A percentile compares a stretch with the other conserved stretches of the same genome.
These are phyloP conservation scores for Drosophila antonietae DNA, from an alignment of 2,888 invertebrate genomes.

Conservation along the genomic window DNA sequence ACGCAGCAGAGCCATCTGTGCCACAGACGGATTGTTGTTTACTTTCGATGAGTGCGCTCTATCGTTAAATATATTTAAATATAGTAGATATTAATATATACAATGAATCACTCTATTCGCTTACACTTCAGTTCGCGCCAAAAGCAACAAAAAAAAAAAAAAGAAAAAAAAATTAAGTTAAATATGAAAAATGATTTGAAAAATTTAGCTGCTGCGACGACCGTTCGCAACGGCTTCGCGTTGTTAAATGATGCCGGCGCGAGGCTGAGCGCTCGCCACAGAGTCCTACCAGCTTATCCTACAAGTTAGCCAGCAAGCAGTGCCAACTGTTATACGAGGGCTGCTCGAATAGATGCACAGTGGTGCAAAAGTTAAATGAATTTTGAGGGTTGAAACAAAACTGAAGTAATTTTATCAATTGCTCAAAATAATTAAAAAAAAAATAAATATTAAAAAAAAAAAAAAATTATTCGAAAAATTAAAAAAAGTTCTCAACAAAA, in stretches of 20 bases:
- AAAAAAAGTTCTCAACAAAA: too few relatives aligned
- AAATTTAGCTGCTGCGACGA: slow-evolving; percentile 18
- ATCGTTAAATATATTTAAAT: slow-evolving; percentile 10
- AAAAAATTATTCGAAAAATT: too few relatives aligned
- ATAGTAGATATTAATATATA: background rate
- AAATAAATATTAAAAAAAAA: too few relatives aligned
- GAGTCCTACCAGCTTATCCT: slow-evolving; percentile 19
- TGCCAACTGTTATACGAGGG: slow-evolving; percentile 40
- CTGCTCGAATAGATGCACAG: slow-evolving; percentile 8
- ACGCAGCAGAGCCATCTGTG: slow-evolving; percentile 24
- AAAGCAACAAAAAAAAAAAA: slow-evolving; percentile 4
- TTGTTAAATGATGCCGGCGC: slow-evolving; percentile 40
- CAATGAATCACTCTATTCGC: slow-evolving; percentile 8
- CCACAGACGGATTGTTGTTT: slow-evolving; percentile 12
- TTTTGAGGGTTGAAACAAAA: background rate
- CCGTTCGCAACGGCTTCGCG: slow-evolving; percentile 50
- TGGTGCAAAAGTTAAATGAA: background rate
- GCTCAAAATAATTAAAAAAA: too few relatives aligned
- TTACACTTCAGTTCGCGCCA: slow-evolving; percentile 32
- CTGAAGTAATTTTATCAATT: background rate
- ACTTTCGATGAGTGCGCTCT: slow-evolving; percentile 9
- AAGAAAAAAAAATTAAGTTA: background rate
- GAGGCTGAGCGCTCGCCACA: slow-evolving; percentile 23
- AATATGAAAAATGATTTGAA: slow-evolving; percentile 1
- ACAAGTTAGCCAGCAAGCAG: slow-evolving; percentile 36